Base-by-base conservation (phyloP, 2,113 vertebrate species). In the Sturnus vulgaris region DNA sequence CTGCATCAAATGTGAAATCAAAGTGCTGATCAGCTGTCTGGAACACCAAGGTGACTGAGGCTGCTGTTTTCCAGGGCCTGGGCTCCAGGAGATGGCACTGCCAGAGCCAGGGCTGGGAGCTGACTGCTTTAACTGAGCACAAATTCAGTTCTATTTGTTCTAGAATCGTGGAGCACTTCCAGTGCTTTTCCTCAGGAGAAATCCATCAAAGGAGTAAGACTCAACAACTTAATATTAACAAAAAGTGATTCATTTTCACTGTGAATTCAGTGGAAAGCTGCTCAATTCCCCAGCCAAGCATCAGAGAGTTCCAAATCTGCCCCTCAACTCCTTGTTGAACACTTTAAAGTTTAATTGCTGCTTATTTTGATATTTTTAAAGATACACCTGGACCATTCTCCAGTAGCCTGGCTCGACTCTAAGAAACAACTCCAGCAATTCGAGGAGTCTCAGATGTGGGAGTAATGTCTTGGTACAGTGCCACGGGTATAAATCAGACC, bases 181-280 rank as follows among this genome's bases (percentile, higher is more conserved):
- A 61, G 3, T 30, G 70, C 65, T 78, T 90, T 79, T 70, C 70
- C 82, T 68, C 80, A 28, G 49, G 76, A 59, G 80, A 47, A 82
- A 86, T 63, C 31, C 61, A 66, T 82, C 80, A 76, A 86, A 85
- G 66, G 28, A 82, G 30, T 46, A 71, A 76, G 92, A 79, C 66
- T 28, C 63, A 88, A 42, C 28, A 65, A 82, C 56, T 35, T n/a
- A 27, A 52, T 78, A 79, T 59, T 92, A 91, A 88, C 66, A 55
- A 40, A 91, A 46, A 42, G 60, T 27, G 50, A 86, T 59, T 73
- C 27, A 30, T 90, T 88, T 93, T 90, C 76, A 28, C 35, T 23
- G 53, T 31, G 66, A 63, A 59, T 71, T 88, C 30, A 1, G 28
- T 50, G 35, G 47, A 71, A 90, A 63, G 61, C 31, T 65, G 46